Percentiles rank a stretch among this genome's conserved stretches.
These are phyloP conservation scores for Sardinella longiceps DNA, from an alignment of 2,797 vertebrate species.

Conservation along the genomic window DNA sequence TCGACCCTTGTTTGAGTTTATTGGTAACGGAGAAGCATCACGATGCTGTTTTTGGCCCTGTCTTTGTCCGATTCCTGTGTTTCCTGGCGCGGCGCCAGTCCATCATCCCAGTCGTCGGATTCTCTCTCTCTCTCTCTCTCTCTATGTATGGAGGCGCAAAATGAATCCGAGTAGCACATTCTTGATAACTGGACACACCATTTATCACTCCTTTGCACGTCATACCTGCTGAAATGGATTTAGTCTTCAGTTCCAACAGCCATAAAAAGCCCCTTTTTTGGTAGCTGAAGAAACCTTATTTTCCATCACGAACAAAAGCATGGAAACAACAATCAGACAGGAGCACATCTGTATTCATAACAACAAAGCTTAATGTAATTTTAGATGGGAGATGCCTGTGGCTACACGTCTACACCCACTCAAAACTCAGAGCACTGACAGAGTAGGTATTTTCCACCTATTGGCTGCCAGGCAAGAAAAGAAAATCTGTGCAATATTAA, in stretches of 20 bases:
- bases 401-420: neutral
- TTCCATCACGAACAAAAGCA: neutral
- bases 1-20: conserved; percentile 7
- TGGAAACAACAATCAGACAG: neutral
- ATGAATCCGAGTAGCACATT: neutral
- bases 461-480: neutral
- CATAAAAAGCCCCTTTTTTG: neutral
- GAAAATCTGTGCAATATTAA: neutral
- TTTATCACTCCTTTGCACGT: neutral
- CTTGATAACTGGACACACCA: neutral
- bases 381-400: neutral
- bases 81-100: conserved; percentile 44
- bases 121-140: neutral
- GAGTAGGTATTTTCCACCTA: neutral
- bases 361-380: neutral
- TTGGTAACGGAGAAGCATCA: conserved; percentile 41
- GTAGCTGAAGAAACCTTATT: neutral
- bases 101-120: neutral
- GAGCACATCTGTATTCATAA: neutral
- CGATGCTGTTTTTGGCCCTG: conserved; percentile 36
- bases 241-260: neutral
- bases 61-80: conserved; percentile 37
- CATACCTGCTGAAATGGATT: neutral
- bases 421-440: neutral
- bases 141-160: neutral